Conservation (phyloP, 2,113 vertebrate genomes). For the Toxotes chatareus region DNA sequence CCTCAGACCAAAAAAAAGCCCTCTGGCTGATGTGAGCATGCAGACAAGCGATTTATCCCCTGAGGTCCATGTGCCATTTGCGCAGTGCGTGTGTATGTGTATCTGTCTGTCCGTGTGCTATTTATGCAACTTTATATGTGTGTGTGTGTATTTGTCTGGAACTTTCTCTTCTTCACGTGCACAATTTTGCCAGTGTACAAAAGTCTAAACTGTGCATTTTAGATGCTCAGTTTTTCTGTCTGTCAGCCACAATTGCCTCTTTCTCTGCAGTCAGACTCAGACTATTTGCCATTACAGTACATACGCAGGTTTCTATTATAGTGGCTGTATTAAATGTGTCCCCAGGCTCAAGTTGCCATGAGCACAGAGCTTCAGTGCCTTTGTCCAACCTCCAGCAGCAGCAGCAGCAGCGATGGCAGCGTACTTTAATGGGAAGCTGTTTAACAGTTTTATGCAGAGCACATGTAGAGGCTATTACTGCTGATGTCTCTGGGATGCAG, state of each 20-base stretch:
- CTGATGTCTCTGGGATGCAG: constrained; percentile 76
- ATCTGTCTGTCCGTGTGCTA: constrained; percentile 38
- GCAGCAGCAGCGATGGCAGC: constrained; percentile 49
- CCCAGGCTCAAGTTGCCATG: constrained; percentile 64
- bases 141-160: constrained; percentile 15
- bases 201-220: constrained; percentile 44
- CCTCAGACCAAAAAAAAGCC: constrained; percentile 37
- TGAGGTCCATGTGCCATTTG: constrained; percentile 64
- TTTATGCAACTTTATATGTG: constrained; percentile 29
- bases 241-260: constrained; percentile 36
- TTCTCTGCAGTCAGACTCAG: constrained; percentile 35
- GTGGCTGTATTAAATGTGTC: constrained; percentile 65
- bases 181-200: constrained; percentile 20
- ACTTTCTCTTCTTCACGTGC: constrained; percentile 22
- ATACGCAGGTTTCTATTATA: constrained; percentile 64
- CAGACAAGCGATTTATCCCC: constrained; percentile 69
- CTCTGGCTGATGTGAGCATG: constrained; percentile 68
- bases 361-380: constrained; percentile 53
- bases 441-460: constrained; percentile 74
- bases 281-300: constrained; percentile 59
- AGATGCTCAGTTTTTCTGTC: constrained; percentile 22
- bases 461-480: constrained; percentile 74
- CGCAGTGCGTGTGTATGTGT: constrained; percentile 39
- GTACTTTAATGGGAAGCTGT: constrained; percentile 75
- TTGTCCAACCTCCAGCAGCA: constrained; percentile 69